Percentiles rank a stretch among this genome's conserved stretches.
phyloP scores from a whole-genome alignment of 35 echinoderm and acorn worm genomes.

The Lytechinus variegatus region DNA sequence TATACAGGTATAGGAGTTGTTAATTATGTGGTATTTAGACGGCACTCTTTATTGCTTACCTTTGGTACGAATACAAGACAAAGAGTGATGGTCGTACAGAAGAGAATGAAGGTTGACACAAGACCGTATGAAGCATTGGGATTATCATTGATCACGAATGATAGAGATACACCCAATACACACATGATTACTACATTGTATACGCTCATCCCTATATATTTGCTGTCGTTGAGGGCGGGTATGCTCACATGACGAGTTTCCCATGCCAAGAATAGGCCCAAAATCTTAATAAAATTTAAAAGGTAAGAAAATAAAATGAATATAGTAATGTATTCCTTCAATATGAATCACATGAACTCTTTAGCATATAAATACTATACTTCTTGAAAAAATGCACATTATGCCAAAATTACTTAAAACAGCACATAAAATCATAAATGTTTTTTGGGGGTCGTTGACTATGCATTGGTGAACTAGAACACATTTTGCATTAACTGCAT shows the following conservation, averaged over 20 bases:
- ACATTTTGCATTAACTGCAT: no score
- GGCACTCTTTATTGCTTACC: slow-evolving; percentile 51
- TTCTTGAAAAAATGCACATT: no score
- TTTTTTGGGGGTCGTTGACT: no score
- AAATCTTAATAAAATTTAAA: slow-evolving; percentile 64
- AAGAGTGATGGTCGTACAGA: slow-evolving; percentile 94
- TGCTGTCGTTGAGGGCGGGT: slow-evolving; percentile 99
- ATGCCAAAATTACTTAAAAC: no score
- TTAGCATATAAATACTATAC: no score
- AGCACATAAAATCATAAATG: no score
- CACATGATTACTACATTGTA: slow-evolving; percentile 97
- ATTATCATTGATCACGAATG: slow-evolving; percentile 85
- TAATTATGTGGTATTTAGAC: no score
- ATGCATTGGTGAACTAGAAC: no score
- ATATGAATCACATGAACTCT: no score
- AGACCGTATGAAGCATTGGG: slow-evolving; percentile 86
- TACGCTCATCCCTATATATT: slow-evolving; percentile 98
- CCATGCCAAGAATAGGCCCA: slow-evolving; percentile 96
- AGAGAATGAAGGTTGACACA: slow-evolving; percentile 91
- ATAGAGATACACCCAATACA: slow-evolving; percentile 81
- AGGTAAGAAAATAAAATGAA: neutral
- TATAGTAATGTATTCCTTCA: neutral
- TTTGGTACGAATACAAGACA: slow-evolving; percentile 97
- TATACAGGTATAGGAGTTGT: no score
- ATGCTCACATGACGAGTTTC: slow-evolving; percentile 96